phyloP scores from a whole-genome alignment of 1,140 invertebrate genomes.

The Anoplophora glabripennis region DNA sequence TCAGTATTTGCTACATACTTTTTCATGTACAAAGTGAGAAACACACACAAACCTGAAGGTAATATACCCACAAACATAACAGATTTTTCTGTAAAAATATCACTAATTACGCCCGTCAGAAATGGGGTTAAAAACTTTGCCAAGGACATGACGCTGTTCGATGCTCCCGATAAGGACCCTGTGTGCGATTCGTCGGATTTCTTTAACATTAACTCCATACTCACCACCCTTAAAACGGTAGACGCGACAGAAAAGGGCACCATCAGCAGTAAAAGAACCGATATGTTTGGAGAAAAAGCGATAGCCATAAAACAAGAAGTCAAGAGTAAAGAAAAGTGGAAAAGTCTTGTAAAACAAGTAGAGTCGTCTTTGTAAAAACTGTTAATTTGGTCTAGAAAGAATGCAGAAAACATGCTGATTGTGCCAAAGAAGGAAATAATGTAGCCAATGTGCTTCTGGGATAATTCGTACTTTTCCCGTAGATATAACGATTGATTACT shows the following conservation, averaged over 20 bases:
- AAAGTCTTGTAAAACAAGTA: constrained; percentile 51
- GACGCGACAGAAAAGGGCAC: constrained; percentile 54
- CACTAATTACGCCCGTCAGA: constrained; percentile 52
- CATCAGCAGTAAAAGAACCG: constrained; percentile 51
- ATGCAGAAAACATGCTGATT: constrained; percentile 54
- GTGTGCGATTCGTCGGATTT: constrained; percentile 51
- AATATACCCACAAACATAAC: constrained; percentile 27
- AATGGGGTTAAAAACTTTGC: constrained; percentile 55
- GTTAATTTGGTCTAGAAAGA: constrained; percentile 54
- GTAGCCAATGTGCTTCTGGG: constrained; percentile 60
- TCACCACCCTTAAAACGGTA: constrained; percentile 54
- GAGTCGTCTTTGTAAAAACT: constrained; percentile 51
- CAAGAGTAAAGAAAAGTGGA: constrained; percentile 53
- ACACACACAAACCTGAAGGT: constrained; percentile 22
- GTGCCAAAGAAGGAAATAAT: constrained; percentile 61
- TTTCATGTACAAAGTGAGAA: too few relatives aligned
- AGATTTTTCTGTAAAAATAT: constrained; percentile 34
- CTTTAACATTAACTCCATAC: constrained; percentile 56
- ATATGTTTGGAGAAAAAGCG: constrained; percentile 49
- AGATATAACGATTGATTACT: constrained; percentile 57
- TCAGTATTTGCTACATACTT: too few relatives aligned
- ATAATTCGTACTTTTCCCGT: constrained; percentile 54
- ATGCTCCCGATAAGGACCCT: constrained; percentile 56
- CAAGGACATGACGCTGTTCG: constrained; percentile 56
- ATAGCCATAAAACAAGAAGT: constrained; percentile 51